Evolutionary conservation across 2,888 invertebrate species (phyloP).

Genomic region (Gari tellinella): DNA sequence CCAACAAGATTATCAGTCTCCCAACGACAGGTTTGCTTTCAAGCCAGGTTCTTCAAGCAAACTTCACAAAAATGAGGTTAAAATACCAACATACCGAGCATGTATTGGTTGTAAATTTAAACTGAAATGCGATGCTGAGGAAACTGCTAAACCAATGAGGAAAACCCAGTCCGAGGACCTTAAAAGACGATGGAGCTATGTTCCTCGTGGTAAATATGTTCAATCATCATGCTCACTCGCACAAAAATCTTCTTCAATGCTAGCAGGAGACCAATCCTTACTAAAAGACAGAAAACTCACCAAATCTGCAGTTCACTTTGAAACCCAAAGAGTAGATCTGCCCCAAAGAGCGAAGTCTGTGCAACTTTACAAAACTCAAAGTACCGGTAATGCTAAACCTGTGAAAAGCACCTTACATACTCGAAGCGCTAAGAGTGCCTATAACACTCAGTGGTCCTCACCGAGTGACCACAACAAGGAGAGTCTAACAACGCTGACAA

Average conservation of each 20-base stretch:
- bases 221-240: conserved; percentile 34
- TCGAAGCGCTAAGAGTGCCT: too few relatives aligned
- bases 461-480: too few relatives aligned
- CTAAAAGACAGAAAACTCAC: not conserved
- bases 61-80: conserved; percentile 29
- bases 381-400: not conserved
- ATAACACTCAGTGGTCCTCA: too few relatives aligned
- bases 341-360: too few relatives aligned
- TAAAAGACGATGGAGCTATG: conserved; percentile 59
- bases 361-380: not conserved
- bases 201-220: conserved; percentile 54
- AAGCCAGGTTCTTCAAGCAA: conserved; percentile 49
- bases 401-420: too few relatives aligned
- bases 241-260: not conserved
- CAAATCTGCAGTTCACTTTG: not conserved
- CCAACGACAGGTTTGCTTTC: conserved; percentile 59
- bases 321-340: not conserved
- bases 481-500: too few relatives aligned
- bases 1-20: conserved; percentile 4
- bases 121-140: conserved; percentile 52
- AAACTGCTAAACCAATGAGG: conserved; percentile 18
- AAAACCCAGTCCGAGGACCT: conserved; percentile 24
- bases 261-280: not conserved
- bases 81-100: conserved; percentile 44
- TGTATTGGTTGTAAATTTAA: conserved; percentile 67